Base-by-base conservation (phyloP, 2,888 invertebrate species). In the Cheilosia variabilis region DNA sequence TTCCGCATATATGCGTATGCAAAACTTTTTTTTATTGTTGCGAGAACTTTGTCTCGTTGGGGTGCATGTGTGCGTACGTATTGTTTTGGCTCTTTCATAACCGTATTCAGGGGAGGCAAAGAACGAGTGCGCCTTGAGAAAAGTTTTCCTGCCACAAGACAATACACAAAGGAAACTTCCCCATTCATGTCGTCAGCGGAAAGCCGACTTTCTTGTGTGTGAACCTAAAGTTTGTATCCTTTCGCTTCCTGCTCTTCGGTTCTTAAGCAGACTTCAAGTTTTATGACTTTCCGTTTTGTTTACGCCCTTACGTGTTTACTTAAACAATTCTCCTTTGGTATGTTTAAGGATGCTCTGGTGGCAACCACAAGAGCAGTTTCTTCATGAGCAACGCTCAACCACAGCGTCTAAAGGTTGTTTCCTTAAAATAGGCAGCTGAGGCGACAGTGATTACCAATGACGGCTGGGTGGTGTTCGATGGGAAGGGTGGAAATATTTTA, bases 221-320 rank as follows among this genome's bases (percentile, higher is more conserved):
- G 71, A 83, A 78, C 72, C 68, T 78, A 31, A 73, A 73, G 77
- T 72, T 83, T 83, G 68, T 78, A 78, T 71, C 62, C 62, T 37
- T 17, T 37, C 15, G 52, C 31, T 22, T 6, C 31, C 47, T 55
- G n/a, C 52, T 58, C 62, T 66, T 57, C 72, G 68, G 78, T 83
- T 83, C 66, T 78, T 66, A 57, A 68, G 73, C 72, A 83, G 78
- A 78, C 78, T 72, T 68, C 62, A 73, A 78, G 78, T 83, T 73
- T 83, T 83, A 83, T 73, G 83, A 78, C 83, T 83, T 83, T 77
- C 73, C 52, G 62, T 73, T 83, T 62, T 83, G 78, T 83, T 83
- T 83, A 53, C 66, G 24, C 68, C 55, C 53, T 77, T 34, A 78
- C 62, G 55, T 77, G 83, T 78, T 83, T 78, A 52, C 73, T 78